Base-by-base conservation (phyloP, 2,113 vertebrate species). In the Strix uralensis region DNA sequence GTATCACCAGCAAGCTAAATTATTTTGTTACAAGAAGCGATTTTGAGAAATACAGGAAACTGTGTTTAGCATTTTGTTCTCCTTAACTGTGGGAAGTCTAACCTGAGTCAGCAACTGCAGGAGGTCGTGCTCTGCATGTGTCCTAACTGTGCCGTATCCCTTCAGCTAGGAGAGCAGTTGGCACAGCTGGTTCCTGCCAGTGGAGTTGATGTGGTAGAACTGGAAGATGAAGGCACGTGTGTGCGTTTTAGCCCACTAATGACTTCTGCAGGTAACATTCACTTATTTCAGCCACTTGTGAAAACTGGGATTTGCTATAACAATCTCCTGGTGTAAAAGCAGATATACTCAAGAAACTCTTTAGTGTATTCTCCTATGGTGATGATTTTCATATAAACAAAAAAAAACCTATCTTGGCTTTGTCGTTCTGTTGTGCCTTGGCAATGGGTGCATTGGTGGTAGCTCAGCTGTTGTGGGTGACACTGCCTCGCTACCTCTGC, bases 211-310 rank as follows among this genome's bases (percentile, higher is more conserved):
- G 97, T 99, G 86, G 98, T 99, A 42, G 99, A 99, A 34, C 98
- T 99, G 73, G 99, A 99, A 80, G 98, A 98, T 2, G 99, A 99
- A 79, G 99, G 99, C 46, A 97, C 97, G 0, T 99, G 99, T 55
- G 88, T 99, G 74, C 98, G 99, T 32, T 99, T 99, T 95, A 99
- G 98, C 97, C 99, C 99, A 2, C 94, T 99, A 40, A 98, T 98
- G 98, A 99, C 99, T 9, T 98, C 99, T 36, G 98, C 99, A 98
- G 99, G 99, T 99, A 98, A 97, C 4, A 0, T 1, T 23, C 38
- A 0, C 13, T 26, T 32, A 23, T 20, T 13, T 3, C 49, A 83
- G 27, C 55, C 30, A 8, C 70, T 42, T 34, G 26, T 13, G 3
- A 5, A 20, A n/a, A 42, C 40, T 46, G 32, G 9, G 1, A 8